These are phyloP conservation scores for Gasterosteus nipponicus DNA, from an alignment of 2,113 vertebrate species.

Conservation along the genomic window DNA sequence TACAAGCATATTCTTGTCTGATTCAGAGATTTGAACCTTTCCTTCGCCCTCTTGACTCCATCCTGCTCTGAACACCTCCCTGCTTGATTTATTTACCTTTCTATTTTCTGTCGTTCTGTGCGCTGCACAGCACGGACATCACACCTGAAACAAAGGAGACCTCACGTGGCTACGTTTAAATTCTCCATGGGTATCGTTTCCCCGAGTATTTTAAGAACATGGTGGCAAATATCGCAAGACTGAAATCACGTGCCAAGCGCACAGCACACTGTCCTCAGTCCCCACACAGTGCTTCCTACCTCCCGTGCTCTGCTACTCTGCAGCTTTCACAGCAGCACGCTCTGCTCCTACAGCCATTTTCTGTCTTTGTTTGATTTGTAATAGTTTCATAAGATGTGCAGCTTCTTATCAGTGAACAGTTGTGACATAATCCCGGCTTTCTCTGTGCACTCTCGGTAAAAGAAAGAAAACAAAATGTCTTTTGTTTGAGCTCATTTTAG, in stretches of 20 bases:
- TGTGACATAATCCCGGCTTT: background rate
- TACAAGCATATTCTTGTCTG: background rate
- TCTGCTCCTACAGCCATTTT: constrained; percentile 31
- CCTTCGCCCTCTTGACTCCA: background rate
- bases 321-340: constrained; percentile 11
- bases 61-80: background rate
- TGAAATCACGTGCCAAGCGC: constrained; percentile 16
- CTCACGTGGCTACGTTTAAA: background rate
- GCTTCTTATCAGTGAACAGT: constrained; percentile 14
- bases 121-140: constrained; percentile 40
- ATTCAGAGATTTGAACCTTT: background rate
- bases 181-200: background rate
- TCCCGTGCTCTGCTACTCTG: constrained; percentile 46
- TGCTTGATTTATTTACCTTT: background rate
- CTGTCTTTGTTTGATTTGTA: background rate
- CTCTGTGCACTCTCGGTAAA: constrained; percentile 22
- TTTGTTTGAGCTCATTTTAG: constrained; percentile 15
- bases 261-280: constrained; percentile 3
- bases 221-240: no score
- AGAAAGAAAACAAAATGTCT: background rate
- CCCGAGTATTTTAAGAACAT: background rate
- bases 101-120: background rate
- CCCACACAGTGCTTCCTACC: constrained; percentile 46
- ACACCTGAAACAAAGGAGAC: constrained; percentile 17
- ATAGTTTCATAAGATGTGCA: constrained; percentile 2